phyloP scores from a whole-genome alignment of 2,888 invertebrate species.

The Melipona bicolor region DNA sequence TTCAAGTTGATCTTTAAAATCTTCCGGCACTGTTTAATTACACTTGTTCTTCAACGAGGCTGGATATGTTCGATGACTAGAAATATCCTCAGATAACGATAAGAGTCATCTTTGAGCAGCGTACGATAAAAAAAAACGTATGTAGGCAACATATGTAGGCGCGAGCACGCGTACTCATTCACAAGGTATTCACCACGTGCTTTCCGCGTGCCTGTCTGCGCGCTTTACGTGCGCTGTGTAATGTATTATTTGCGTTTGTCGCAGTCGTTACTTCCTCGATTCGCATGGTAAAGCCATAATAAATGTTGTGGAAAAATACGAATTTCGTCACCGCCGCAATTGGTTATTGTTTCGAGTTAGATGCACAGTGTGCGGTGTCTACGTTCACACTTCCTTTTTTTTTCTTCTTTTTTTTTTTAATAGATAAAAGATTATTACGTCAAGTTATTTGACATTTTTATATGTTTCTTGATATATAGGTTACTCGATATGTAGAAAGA shows the following conservation, averaged over 20 bases:
- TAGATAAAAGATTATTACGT: neutral
- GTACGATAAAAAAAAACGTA: constrained; percentile 6
- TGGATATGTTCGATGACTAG: neutral
- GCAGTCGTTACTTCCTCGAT: constrained; percentile 20
- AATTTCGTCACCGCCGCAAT: constrained; percentile 34
- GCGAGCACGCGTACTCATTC: constrained; percentile 9
- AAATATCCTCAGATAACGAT: constrained; percentile 16
- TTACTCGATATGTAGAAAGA: too few species aligned
- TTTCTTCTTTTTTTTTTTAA: too few species aligned
- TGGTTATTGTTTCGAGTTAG: constrained; percentile 40
- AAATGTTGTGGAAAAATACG: constrained; percentile 53
- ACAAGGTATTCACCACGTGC: constrained; percentile 48
- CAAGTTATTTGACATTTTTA: neutral
- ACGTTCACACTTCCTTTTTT: too few species aligned
- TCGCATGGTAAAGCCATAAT: neutral
- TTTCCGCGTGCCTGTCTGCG: constrained; percentile 32
- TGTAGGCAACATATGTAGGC: neutral
- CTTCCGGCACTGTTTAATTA: neutral
- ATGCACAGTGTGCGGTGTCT: neutral
- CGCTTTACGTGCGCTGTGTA: constrained; percentile 36
- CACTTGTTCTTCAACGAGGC: neutral
- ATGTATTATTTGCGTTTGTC: constrained; percentile 43
- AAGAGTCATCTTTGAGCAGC: neutral
- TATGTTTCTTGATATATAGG: neutral
- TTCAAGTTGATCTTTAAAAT: constrained; percentile 1